These are phyloP conservation scores for Porites lutea DNA, from an alignment of 64 coral and sea anemone species.

Conservation along the genomic window DNA sequence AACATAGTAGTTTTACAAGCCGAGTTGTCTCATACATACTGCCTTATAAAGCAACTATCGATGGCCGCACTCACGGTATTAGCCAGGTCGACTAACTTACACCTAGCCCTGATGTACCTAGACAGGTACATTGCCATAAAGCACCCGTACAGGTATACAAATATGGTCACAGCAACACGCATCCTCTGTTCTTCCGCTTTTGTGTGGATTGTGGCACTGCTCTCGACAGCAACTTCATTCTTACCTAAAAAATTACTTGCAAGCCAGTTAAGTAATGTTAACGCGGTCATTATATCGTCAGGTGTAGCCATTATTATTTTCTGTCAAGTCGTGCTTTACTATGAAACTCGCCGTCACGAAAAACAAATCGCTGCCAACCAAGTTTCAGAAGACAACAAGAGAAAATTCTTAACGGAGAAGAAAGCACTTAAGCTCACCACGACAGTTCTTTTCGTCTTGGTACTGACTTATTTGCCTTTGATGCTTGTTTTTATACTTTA, in stretches of 20 bases:
- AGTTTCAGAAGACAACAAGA: not conserved
- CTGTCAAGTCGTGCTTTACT: not conserved
- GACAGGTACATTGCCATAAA: constrained; percentile 1
- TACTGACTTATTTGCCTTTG: not conserved
- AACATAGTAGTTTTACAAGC: not conserved
- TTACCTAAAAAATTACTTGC: not conserved
- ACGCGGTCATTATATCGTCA: not conserved
- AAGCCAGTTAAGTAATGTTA: not conserved
- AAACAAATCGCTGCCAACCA: not conserved
- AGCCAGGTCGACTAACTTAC: not conserved
- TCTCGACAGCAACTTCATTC: not conserved
- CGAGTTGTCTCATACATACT: not conserved
- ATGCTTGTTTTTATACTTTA: not conserved
- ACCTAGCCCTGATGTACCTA: not conserved
- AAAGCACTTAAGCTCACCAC: not conserved
- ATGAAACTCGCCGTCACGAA: not conserved
- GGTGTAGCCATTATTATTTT: not conserved
- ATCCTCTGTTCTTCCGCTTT: not conserved
- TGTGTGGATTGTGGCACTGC: not conserved
- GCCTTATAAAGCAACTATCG: not conserved
- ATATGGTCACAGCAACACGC: not conserved
- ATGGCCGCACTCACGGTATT: not conserved
- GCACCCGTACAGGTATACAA: not conserved
- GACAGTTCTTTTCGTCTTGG: not conserved
- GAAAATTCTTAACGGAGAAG: not conserved